Evolutionary conservation across 2,113 vertebrate species (phyloP).

Genomic region (Carettochelys insculpta): DNA sequence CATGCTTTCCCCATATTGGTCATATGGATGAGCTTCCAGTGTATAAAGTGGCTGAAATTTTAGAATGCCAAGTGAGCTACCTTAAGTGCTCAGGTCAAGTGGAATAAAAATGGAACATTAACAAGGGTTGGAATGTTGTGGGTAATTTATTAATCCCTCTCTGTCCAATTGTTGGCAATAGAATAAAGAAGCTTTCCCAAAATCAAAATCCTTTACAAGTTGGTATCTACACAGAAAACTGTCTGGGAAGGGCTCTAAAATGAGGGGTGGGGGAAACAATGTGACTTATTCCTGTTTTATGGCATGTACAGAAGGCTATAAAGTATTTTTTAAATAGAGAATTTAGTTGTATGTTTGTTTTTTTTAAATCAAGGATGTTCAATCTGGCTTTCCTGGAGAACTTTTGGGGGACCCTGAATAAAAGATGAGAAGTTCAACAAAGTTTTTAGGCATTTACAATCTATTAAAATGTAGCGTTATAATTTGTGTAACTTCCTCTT

Average conservation of each 20-base stretch:
- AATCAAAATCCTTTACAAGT: background rate
- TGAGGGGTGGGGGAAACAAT: background rate
- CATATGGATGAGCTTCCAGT: background rate
- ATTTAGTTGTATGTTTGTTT: too few species aligned
- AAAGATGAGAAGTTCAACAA: background rate
- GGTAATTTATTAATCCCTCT: conserved; percentile 2
- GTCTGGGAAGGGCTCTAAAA: background rate
- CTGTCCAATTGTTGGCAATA: background rate
- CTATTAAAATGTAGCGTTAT: background rate
- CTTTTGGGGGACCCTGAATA: background rate
- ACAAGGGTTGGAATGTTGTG: background rate
- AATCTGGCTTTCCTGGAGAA: background rate
- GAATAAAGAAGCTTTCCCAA: conserved; percentile 28
- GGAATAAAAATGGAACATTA: background rate
- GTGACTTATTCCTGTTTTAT: background rate
- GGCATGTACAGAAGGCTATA: conserved; percentile 8
- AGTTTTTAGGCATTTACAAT: conserved; percentile 52
- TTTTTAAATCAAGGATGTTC: conserved; percentile 17
- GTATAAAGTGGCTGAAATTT: background rate
- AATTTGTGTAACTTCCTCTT: background rate
- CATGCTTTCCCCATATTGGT: background rate
- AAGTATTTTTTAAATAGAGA: conserved; percentile 23
- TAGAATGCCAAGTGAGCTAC: background rate
- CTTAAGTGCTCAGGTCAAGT: background rate
- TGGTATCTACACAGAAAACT: background rate